These are phyloP conservation scores for Eilema depressum DNA, from an alignment of 2,888 invertebrate species.

Conservation along the genomic window DNA sequence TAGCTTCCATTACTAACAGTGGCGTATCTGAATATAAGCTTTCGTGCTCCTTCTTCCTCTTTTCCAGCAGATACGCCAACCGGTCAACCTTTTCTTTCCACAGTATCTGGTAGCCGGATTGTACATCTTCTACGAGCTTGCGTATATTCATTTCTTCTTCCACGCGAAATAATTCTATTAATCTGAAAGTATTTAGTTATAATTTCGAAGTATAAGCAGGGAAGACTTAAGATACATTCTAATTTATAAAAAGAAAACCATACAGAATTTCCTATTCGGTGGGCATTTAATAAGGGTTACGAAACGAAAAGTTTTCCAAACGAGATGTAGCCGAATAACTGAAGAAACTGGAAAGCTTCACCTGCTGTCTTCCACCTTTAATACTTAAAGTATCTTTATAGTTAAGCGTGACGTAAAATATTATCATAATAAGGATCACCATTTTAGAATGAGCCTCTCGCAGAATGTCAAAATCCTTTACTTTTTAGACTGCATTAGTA, in stretches of 20 bases:
- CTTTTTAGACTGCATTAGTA: too few species aligned
- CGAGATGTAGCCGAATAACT: too few species aligned
- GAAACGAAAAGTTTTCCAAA: too few species aligned
- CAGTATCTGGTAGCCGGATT: constrained; percentile 78
- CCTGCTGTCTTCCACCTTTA: too few species aligned
- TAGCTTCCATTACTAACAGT: constrained; percentile 64
- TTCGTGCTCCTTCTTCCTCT: constrained; percentile 84
- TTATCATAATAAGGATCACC: too few species aligned
- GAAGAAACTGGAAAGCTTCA: too few species aligned
- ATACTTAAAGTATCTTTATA: too few species aligned
- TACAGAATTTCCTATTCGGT: too few species aligned
- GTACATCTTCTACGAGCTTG: constrained; percentile 85
- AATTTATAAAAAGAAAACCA: background rate
- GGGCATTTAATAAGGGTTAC: too few species aligned
- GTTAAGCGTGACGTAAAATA: too few species aligned
- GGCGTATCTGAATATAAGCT: constrained; percentile 78
- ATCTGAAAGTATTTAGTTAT: constrained; percentile 66
- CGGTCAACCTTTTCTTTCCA: constrained; percentile 83
- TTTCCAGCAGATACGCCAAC: constrained; percentile 77
- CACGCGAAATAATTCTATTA: constrained; percentile 72
- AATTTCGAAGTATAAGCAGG: background rate
- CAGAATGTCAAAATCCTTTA: too few species aligned
- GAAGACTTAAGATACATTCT: background rate
- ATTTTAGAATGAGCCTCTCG: too few species aligned
- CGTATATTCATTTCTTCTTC: constrained; percentile 86